These are phyloP conservation scores for Labeo rohita DNA, from an alignment of 2,113 vertebrate species.

Conservation along the genomic window DNA sequence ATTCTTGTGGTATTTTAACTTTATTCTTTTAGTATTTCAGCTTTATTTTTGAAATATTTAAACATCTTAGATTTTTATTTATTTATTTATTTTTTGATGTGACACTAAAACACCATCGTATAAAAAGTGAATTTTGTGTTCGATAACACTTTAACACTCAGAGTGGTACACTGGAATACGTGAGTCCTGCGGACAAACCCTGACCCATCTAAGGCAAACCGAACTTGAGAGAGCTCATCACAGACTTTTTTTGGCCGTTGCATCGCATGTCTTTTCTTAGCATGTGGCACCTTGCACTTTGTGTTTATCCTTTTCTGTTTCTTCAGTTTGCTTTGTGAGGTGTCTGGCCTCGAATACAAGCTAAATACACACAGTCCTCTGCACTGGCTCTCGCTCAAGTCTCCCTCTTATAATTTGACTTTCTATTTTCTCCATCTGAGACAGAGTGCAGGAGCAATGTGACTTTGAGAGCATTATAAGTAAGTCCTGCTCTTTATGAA, in stretches of 20 bases:
- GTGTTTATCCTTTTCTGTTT: neutral
- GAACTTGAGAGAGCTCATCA: neutral
- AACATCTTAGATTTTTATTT: too few species aligned
- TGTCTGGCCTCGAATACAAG: neutral
- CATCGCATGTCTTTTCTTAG: neutral
- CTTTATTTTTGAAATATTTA: too few species aligned
- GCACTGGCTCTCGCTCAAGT: neutral
- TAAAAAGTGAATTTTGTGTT: too few species aligned
- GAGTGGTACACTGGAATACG: neutral
- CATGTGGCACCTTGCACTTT: neutral
- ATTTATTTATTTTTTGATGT: too few species aligned
- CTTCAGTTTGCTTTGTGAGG: neutral
- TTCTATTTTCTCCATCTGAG: slow-evolving; percentile 8
- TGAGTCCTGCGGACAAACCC: neutral
- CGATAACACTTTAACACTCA: too few species aligned
- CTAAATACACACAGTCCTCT: neutral
- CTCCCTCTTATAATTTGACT: neutral
- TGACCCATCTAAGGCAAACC: neutral
- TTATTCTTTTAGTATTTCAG: too few species aligned
- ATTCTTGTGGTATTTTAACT: too few species aligned
- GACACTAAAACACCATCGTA: too few species aligned
- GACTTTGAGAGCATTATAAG: slow-evolving; percentile 28
- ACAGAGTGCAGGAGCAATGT: neutral
- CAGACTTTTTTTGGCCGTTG: neutral
- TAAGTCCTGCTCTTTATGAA: slow-evolving; percentile 31